phyloP scores from a whole-genome alignment of 2,113 vertebrate genomes.

The Mesitornis unicolor region DNA sequence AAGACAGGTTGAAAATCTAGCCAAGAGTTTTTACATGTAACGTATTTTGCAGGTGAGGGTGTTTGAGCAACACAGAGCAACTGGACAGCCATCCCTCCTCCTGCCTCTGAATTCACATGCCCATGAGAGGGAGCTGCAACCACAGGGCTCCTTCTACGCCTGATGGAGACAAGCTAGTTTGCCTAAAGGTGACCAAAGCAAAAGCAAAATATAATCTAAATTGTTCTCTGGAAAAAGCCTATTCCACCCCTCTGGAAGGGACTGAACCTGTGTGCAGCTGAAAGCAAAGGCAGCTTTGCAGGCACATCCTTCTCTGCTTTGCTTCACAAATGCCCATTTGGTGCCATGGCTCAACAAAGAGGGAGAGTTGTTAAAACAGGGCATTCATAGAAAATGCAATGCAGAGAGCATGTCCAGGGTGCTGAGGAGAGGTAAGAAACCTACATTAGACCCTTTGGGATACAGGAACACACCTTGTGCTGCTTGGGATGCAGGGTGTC shows the following conservation, averaged over 20 bases:
- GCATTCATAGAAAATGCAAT: background rate
- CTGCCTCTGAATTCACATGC: accelerated
- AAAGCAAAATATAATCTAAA: background rate
- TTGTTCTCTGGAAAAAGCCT: background rate
- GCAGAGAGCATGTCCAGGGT: background rate
- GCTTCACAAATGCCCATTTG: background rate
- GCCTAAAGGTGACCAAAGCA: background rate
- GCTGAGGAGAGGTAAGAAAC: background rate
- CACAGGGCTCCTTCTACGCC: background rate
- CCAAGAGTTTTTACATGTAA: background rate
- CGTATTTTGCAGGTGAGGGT: background rate
- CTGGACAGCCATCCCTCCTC: background rate
- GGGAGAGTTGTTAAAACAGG: background rate
- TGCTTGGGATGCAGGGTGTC: background rate
- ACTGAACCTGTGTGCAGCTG: accelerated
- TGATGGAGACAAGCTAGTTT: background rate
- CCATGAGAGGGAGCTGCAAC: accelerated
- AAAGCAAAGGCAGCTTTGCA: background rate
- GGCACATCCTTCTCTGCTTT: accelerated
- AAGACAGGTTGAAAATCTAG: background rate
- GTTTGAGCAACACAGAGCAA: background rate
- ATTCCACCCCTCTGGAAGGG: background rate
- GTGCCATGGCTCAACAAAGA: background rate
- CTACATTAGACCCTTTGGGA: background rate
- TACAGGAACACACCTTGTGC: background rate